These are phyloP conservation scores for Drosophila fungiperda DNA, from an alignment of 2,888 invertebrate species.

Conservation along the genomic window DNA sequence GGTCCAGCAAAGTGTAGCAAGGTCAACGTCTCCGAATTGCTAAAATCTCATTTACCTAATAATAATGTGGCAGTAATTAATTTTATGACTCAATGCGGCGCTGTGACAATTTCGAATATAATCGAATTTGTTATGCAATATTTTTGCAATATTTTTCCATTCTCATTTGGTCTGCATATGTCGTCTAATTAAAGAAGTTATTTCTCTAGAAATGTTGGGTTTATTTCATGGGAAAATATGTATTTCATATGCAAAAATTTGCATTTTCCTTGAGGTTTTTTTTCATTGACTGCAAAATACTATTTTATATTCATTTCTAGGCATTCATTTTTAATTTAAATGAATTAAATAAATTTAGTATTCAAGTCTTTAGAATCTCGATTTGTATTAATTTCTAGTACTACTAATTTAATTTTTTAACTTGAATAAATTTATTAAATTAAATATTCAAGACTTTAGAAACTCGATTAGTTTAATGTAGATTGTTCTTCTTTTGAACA, in stretches of 20 bases:
- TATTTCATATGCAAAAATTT: slow-evolving; percentile 27
- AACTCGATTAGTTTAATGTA: neutral
- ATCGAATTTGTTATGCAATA: slow-evolving; percentile 40
- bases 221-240: slow-evolving; percentile 35
- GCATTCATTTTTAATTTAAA: no score
- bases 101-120: slow-evolving; percentile 36
- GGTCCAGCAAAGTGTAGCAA: slow-evolving; percentile 71
- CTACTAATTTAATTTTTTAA: no score
- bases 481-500: neutral
- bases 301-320: no score
- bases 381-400: neutral
- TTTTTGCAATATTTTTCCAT: slow-evolving; percentile 13
- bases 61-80: slow-evolving; percentile 64
- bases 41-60: slow-evolving; percentile 22
- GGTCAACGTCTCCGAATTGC: slow-evolving; percentile 46
- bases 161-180: slow-evolving; percentile 57
- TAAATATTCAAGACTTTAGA: neutral
- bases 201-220: slow-evolving; percentile 14
- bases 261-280: neutral
- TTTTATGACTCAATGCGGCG: slow-evolving; percentile 58
- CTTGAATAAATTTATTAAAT: neutral
- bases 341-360: no score
- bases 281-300: neutral
- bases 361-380: no score
- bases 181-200: neutral